phyloP scores from a whole-genome alignment of 1,140 invertebrate species.

The Phortica variegata region DNA sequence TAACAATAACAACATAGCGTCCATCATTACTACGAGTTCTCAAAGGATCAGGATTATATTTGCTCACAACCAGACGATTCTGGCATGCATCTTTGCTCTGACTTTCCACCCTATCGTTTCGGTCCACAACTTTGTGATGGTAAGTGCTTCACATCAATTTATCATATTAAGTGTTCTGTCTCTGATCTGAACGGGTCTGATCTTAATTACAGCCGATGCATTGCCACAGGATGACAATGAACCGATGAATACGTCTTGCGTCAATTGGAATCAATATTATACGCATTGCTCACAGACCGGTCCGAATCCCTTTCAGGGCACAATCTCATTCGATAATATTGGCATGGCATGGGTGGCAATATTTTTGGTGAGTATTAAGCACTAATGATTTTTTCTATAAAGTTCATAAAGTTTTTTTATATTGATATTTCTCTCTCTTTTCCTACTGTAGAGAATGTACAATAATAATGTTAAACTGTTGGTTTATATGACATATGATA shows the following conservation, averaged over 20 bases:
- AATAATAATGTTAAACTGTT: too few relatives aligned
- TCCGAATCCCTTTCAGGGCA: conserved; percentile 97
- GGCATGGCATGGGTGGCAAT: conserved; percentile 99
- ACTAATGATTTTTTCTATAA: not conserved
- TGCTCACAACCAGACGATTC: conserved; percentile 91
- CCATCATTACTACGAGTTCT: conserved; percentile 77
- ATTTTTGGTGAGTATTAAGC: conserved; percentile 82
- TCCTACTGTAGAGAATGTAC: too few relatives aligned
- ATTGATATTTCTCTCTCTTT: too few relatives aligned
- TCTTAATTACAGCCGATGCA: conserved; percentile 47
- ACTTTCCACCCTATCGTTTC: conserved; percentile 79
- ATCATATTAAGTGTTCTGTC: not conserved
- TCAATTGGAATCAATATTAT: conserved; percentile 99
- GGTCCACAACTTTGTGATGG: conserved; percentile 70
- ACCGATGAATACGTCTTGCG: conserved; percentile 72
- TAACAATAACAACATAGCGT: conserved; percentile 55
- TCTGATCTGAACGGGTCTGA: not conserved
- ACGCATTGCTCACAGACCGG: conserved; percentile 89
- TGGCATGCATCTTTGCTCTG: conserved; percentile 89
- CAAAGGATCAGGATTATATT: conserved; percentile 94
- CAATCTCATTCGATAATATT: conserved; percentile 99
- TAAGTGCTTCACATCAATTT: conserved; percentile 33
- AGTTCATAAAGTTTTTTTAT: too few relatives aligned
- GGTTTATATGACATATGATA: too few relatives aligned
- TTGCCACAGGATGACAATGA: conserved; percentile 59